These are phyloP conservation scores for Andrena bicolor DNA, from an alignment of 2,888 invertebrate species.

Conservation along the genomic window DNA sequence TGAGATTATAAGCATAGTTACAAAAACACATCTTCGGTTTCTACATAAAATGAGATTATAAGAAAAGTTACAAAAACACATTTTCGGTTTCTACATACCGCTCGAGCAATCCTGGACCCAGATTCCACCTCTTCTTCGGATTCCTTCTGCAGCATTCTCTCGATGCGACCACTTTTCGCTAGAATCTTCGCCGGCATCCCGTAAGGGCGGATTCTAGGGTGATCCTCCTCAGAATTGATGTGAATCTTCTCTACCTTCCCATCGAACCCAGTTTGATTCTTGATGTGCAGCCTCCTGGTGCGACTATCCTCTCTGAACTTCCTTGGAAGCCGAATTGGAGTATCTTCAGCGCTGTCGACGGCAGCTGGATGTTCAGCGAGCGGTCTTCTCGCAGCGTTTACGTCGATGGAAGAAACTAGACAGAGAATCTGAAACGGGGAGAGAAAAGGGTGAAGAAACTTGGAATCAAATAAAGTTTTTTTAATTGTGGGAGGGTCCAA, in stretches of 20 bases:
- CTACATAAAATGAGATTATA: conserved; percentile 18
- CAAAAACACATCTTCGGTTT: neutral
- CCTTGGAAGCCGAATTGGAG: conserved; percentile 3
- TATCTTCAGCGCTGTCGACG: neutral
- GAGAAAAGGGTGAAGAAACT: neutral
- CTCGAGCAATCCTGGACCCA: conserved; percentile 34
- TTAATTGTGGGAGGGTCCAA: neutral
- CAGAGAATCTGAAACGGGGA: conserved; percentile 23
- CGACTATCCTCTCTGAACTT: conserved; percentile 39
- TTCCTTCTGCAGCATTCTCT: conserved; percentile 33
- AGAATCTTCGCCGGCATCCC: conserved; percentile 62
- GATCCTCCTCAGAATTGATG: conserved; percentile 55
- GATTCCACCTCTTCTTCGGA: neutral
- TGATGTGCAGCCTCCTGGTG: conserved; percentile 61
- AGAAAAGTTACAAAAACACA: too few relatives aligned
- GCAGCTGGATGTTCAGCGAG: conserved; percentile 7
- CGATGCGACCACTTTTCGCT: conserved; percentile 58
- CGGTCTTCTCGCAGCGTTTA: neutral
- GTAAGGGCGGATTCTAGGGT: conserved; percentile 62
- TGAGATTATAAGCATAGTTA: too few relatives aligned
- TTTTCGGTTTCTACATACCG: conserved; percentile 38
- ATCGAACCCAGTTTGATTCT: conserved; percentile 71
- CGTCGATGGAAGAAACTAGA: conserved; percentile 24
- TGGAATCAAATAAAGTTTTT: neutral
- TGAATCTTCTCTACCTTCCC: conserved; percentile 74